These are phyloP conservation scores for Drosophila anceps DNA, from an alignment of 2,888 invertebrate genomes.

Conservation along the genomic window DNA sequence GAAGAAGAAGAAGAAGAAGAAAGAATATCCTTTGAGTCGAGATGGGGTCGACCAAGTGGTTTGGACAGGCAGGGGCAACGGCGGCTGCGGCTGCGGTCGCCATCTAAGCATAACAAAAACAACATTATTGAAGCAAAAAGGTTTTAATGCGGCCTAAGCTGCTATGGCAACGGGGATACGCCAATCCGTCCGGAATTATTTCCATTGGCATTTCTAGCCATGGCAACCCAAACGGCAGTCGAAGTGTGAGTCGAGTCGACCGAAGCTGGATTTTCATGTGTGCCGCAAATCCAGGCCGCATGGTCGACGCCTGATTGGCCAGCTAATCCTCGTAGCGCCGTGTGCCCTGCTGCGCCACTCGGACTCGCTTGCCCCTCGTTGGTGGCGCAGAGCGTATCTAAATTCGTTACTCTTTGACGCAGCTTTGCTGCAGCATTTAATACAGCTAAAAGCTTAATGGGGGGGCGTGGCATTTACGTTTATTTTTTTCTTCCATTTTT, in stretches of 20 bases:
- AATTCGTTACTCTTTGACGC: conserved; percentile 50
- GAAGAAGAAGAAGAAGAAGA: background rate
- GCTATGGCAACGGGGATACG: conserved; percentile 48
- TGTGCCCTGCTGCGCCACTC: too few species aligned
- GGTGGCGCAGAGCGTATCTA: conserved; percentile 34
- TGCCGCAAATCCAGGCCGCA: conserved; percentile 64
- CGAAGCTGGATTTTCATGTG: conserved; percentile 35
- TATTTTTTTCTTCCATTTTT: conserved; percentile 2
- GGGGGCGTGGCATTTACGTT: conserved; percentile 2
- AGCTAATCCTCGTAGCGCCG: conserved; percentile 61
- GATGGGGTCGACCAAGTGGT: conserved; percentile 5
- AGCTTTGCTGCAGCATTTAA: conserved; percentile 51
- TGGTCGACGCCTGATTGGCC: conserved; percentile 67
- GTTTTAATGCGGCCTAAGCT: conserved; percentile 75
- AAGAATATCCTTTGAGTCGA: conserved; percentile 46
- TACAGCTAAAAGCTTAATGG: conserved; percentile 50
- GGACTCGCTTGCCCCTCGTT: background rate
- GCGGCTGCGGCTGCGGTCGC: conserved; percentile 26
- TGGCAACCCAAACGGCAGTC: conserved; percentile 51
- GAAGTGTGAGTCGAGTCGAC: background rate
- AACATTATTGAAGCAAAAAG: conserved; percentile 65
- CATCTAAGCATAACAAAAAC: conserved; percentile 47
- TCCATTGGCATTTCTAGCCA: conserved; percentile 65
- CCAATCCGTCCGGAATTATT: conserved; percentile 27
- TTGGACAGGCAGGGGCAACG: background rate